These are phyloP conservation scores for Phlogophora meticulosa DNA, from an alignment of 2,888 invertebrate species.

Conservation along the genomic window DNA sequence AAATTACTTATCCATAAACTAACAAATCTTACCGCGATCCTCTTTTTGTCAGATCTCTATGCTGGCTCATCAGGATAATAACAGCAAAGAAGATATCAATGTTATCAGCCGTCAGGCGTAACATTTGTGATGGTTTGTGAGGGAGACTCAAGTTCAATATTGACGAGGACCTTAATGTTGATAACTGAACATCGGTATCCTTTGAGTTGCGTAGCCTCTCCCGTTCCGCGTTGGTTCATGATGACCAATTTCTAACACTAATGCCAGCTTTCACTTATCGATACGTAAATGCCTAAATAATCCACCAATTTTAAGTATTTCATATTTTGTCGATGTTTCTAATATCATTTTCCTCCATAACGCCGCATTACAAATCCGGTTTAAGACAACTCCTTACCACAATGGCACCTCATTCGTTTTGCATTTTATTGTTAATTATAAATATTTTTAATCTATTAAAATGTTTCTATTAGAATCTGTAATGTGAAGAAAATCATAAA, in stretches of 20 bases:
- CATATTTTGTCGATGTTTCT: not conserved
- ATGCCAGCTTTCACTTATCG: not conserved
- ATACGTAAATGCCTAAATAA: not conserved
- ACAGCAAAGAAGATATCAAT: conserved; percentile 4
- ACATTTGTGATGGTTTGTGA: conserved; percentile 27
- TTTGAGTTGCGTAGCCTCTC: not conserved
- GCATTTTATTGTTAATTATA: not conserved
- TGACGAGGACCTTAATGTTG: conserved; percentile 6
- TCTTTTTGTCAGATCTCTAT: conserved; percentile 1
- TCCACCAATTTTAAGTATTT: too few relatives aligned
- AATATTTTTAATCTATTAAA: conserved; percentile 8
- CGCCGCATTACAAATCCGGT: conserved; percentile 12
- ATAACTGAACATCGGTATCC: not conserved
- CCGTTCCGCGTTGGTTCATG: not conserved
- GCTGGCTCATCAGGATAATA: not conserved
- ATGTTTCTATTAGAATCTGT: not conserved
- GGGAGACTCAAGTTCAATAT: conserved; percentile 7
- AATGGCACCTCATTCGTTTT: not conserved
- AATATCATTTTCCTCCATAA: not conserved
- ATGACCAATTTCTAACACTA: not conserved
- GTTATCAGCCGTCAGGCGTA: conserved; percentile 9
- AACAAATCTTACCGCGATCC: not conserved
- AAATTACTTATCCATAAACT: not conserved
- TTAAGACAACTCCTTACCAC: too few relatives aligned
- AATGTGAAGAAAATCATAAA: not conserved